Conservation (phyloP, 30 jellyfish, hydroid and myxozoan genomes). For the Turritopsis rubra region DNA sequence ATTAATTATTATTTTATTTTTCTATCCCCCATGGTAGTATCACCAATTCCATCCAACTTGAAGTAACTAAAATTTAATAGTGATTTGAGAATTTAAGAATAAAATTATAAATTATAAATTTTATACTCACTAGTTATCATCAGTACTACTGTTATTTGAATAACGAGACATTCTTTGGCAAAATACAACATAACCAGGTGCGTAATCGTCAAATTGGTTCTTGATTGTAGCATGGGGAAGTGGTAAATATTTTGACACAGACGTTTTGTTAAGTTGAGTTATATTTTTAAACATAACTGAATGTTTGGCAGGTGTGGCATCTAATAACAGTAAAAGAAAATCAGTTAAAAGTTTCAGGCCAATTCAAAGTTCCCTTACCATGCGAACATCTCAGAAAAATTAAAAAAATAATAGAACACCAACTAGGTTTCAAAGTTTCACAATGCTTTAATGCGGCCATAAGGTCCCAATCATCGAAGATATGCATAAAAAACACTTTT, state of each 20-base stretch:
- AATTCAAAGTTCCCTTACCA: too few relatives aligned
- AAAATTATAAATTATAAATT: too few relatives aligned
- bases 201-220: background rate
- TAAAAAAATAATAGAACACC: background rate
- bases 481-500: background rate
- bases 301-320: too few relatives aligned
- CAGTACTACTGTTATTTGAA: background rate
- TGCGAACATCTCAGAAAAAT: too few relatives aligned
- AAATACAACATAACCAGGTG: background rate
- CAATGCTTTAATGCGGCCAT: background rate
- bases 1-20: too few relatives aligned
- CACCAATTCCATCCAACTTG: background rate
- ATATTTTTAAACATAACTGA: too few relatives aligned
- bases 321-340: too few relatives aligned
- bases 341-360: too few relatives aligned
- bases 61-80: background rate
- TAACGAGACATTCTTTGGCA: background rate
- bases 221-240: background rate
- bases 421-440: background rate
- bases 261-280: background rate
- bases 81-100: background rate
- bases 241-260: background rate
- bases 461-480: background rate
- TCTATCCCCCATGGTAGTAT: background rate
- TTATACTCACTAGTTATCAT: background rate